phyloP scores from a whole-genome alignment of 2,113 vertebrate species.

The Indicator maculatus region DNA sequence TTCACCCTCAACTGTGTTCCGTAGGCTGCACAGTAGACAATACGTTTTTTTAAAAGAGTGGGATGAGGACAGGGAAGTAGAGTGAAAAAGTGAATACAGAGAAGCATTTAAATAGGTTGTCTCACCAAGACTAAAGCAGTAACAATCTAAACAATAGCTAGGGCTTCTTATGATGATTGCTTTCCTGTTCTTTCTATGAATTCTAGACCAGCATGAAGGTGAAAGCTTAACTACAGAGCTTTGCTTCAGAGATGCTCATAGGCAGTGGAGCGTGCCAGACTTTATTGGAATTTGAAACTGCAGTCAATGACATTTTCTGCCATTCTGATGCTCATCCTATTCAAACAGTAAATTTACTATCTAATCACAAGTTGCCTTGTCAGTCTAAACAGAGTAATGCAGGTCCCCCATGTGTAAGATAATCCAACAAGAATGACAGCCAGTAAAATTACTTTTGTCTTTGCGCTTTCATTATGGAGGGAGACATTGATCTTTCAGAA shows the following conservation, averaged over 20 bases:
- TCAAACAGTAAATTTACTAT: slow-evolving; percentile 69
- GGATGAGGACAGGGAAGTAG: background rate
- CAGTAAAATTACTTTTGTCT: slow-evolving; percentile 27
- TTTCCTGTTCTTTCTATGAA: background rate
- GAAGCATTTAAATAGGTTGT: background rate
- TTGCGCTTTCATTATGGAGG: slow-evolving; percentile 39
- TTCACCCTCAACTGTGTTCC: background rate
- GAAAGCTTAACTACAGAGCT: slow-evolving; percentile 49
- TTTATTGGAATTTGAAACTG: slow-evolving; percentile 56
- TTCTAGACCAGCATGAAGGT: slow-evolving; percentile 18
- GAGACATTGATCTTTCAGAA: slow-evolving; percentile 37
- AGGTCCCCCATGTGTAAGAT: slow-evolving; percentile 25
- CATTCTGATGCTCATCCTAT: slow-evolving; percentile 16
- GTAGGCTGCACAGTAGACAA: background rate
- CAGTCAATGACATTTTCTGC: slow-evolving; percentile 35
- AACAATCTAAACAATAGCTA: background rate
- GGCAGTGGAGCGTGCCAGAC: slow-evolving; percentile 24
- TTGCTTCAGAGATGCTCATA: slow-evolving; percentile 37
- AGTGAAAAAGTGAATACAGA: background rate
- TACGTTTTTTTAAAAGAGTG: background rate
- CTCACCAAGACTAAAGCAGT: background rate
- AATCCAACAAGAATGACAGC: slow-evolving; percentile 46
- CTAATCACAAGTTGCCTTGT: slow-evolving; percentile 66
- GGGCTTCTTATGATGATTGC: slow-evolving; percentile 2
- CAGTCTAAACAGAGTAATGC: slow-evolving; percentile 51